Evolutionary conservation across 2,113 vertebrate genomes (phyloP), one percentile per base, ranked within the genome.

Genomic region (Proteles cristata): DNA sequence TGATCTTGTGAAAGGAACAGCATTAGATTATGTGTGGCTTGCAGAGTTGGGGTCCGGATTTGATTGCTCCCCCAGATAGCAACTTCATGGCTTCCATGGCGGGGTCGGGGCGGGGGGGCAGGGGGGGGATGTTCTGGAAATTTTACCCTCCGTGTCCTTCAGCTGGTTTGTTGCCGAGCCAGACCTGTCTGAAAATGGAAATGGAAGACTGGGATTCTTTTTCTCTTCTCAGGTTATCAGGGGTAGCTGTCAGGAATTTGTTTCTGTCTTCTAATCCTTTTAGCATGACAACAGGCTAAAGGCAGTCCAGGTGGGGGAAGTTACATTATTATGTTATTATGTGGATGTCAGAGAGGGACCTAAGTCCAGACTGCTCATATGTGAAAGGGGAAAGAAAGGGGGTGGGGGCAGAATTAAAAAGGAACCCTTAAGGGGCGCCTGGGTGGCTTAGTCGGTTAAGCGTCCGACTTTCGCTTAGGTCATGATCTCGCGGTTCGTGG

Each of bases 141-240:
- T 69, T 73, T 86, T 86, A 7, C 33, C 89, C 71, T 82, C 53
- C 26, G 11, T 55, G 35, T 87, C 94, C 68, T 93, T 97, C 74
- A 92, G 79, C 88, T 45, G 17, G 14, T 74, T 83, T 94, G 88
- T 88, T 45, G 58, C 71, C 50, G 12, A 83, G 71, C 0, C 2
- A 96, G 31, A 68, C 35, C 10, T 43, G 17, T 43, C 94, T 97
- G 84, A 95, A 81, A 93, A 90, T 91, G 84, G 85, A 98, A 94
- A 77, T 48, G 43, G 74, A 77, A 28, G 16, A 28, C 26, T 33
- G 17, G 89, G 96, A 77, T 91, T 73, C 65, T 61, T 74, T 81
- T 90, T 58, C 35, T 98, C 90, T 93, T 95, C 0, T 7, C 89
- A 94, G 12, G 63, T 89, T 97, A 69, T 68, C 35, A 3, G 0